These are phyloP conservation scores for Anguilla anguilla DNA, from an alignment of 2,797 vertebrate genomes.

Conservation along the genomic window DNA sequence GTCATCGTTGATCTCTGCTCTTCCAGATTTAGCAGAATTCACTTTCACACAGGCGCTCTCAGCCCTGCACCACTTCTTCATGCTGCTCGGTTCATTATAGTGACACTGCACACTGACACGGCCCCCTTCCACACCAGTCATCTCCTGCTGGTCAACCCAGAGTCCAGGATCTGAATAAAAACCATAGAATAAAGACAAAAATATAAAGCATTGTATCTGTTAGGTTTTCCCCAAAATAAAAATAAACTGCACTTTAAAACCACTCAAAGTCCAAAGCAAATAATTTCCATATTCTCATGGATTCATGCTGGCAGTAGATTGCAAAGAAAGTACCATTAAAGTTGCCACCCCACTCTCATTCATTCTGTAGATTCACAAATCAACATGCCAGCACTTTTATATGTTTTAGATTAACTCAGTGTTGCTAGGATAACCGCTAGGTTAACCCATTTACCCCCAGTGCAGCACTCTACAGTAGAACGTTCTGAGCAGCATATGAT, in stretches of 20 bases:
- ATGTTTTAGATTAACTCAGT: too few species aligned
- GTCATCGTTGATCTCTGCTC: slow-evolving; percentile 13
- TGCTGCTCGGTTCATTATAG: background rate
- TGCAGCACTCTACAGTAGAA: background rate
- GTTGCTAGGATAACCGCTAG: background rate
- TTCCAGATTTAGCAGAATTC: background rate
- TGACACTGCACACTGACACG: slow-evolving; percentile 17
- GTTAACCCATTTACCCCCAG: background rate
- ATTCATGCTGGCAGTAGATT: background rate
- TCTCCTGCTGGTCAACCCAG: slow-evolving; percentile 22
- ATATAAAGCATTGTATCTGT: too few species aligned
- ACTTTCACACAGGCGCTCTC: background rate
- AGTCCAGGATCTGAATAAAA: background rate
- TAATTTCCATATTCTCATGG: background rate
- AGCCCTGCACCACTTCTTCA: background rate
- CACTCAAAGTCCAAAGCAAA: background rate
- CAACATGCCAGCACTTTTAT: too few species aligned
- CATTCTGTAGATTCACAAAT: background rate
- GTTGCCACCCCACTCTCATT: background rate
- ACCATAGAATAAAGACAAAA: background rate
- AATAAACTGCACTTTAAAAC: background rate
- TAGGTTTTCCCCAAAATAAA: too few species aligned
- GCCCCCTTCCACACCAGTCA: slow-evolving; percentile 21
- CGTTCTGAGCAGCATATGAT: too few species aligned
- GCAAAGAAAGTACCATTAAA: background rate